Evolutionary conservation across 2,888 invertebrate species (phyloP).

Genomic region (Hyppa rectilinea): DNA sequence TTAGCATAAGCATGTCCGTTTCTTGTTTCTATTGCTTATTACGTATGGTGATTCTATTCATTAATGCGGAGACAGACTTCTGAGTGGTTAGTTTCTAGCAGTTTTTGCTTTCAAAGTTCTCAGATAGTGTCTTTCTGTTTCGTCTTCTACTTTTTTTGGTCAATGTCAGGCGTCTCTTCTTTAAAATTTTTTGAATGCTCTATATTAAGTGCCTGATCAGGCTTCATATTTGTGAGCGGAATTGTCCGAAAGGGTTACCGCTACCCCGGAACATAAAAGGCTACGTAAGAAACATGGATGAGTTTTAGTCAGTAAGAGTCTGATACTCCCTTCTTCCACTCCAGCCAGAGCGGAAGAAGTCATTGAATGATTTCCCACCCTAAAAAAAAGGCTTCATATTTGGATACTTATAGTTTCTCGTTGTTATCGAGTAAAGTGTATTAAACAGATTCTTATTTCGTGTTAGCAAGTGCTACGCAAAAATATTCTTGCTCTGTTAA

Average conservation of each 20-base stretch:
- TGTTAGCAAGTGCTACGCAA: background rate
- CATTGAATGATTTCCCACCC: too few species aligned
- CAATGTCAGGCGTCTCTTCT: background rate
- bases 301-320: too few species aligned
- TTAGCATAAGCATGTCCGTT: conserved; percentile 62
- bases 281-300: too few species aligned
- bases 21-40: conserved; percentile 54
- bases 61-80: conserved; percentile 48
- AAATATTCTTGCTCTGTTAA: background rate
- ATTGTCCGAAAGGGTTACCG: too few species aligned
- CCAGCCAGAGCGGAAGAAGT: too few species aligned
- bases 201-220: background rate
- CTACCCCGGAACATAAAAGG: too few species aligned
- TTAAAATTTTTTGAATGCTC: background rate
- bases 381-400: background rate
- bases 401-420: background rate
- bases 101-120: conserved; percentile 38
- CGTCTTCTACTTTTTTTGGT: background rate
- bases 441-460: background rate
- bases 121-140: conserved; percentile 15
- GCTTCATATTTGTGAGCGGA: background rate
- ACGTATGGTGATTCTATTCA: conserved; percentile 61
- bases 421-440: background rate
- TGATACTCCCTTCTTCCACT: too few species aligned
- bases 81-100: conserved; percentile 29